Percentiles rank a stretch among this genome's conserved stretches.
These are phyloP conservation scores for Proctacanthus coquilletti DNA, from an alignment of 1,140 invertebrate species.

Conservation along the genomic window DNA sequence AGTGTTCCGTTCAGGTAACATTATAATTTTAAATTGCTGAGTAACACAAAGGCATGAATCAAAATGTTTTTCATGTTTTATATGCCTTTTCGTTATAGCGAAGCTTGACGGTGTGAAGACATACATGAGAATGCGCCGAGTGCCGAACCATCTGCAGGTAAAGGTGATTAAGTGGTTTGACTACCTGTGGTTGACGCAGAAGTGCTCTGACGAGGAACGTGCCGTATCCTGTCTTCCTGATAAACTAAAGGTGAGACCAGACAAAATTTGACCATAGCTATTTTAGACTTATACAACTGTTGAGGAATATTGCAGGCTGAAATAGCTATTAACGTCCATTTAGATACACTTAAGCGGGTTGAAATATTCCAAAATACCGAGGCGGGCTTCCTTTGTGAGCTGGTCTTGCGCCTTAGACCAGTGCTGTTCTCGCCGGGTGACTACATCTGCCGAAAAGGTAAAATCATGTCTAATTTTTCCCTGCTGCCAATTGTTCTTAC, in stretches of 20 bases:
- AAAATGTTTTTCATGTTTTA: neutral
- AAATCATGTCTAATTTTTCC: constrained; percentile 8
- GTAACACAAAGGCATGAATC: too few relatives aligned
- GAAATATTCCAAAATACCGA: constrained; percentile 99
- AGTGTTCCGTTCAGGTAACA: too few relatives aligned
- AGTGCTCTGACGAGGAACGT: constrained; percentile 94
- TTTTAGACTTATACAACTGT: too few relatives aligned
- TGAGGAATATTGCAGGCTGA: constrained; percentile 59
- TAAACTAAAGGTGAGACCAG: constrained; percentile 61
- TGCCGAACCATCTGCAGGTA: constrained; percentile 87
- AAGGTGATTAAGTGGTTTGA: constrained; percentile 99
- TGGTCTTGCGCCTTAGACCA: constrained; percentile 83
- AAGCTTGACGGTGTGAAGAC: constrained; percentile 97
- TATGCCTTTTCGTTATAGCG: constrained; percentile 48
- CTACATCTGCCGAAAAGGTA: constrained; percentile 98
- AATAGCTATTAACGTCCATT: constrained; percentile 96
- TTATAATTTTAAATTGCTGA: too few relatives aligned
- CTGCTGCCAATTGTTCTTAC: neutral
- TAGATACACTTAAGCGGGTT: constrained; percentile 93
- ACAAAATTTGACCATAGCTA: too few relatives aligned
- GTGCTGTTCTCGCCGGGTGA: constrained; percentile 96
- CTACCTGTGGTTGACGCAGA: constrained; percentile 96
- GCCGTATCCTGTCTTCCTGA: constrained; percentile 89
- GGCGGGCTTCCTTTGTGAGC: constrained; percentile 93
- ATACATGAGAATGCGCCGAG: constrained; percentile 92